These are phyloP conservation scores for Zoanthus sansibaricus DNA, from an alignment of 92 coral and sea anemone genomes.

Conservation along the genomic window DNA sequence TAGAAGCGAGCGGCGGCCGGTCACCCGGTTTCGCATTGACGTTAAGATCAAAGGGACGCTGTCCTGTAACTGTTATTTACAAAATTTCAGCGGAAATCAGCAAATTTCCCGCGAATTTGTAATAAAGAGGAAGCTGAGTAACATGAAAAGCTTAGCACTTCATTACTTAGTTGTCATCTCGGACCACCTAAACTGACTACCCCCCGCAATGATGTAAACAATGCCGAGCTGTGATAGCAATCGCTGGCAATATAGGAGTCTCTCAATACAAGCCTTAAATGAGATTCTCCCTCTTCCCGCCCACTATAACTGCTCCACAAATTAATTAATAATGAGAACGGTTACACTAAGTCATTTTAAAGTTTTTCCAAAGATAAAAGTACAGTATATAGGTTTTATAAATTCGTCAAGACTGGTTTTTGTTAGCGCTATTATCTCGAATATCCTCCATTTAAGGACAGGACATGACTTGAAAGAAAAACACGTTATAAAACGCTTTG, in stretches of 20 bases:
- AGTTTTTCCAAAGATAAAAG: background rate
- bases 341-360: constrained; percentile 45
- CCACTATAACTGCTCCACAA: constrained; percentile 55
- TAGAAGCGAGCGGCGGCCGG: constrained; percentile 3
- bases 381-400: background rate
- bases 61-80: constrained; percentile 57
- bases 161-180: constrained; percentile 73
- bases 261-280: constrained; percentile 80
- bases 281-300: constrained; percentile 72
- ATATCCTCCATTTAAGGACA: too few relatives aligned
- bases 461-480: constrained; percentile 2
- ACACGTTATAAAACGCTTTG: background rate
- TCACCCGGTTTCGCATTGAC: background rate
- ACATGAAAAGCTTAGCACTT: constrained; percentile 70
- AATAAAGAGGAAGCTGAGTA: constrained; percentile 58
- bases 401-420: background rate
- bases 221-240: constrained; percentile 62
- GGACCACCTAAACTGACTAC: constrained; percentile 61
- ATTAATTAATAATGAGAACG: constrained; percentile 70
- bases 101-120: constrained; percentile 62
- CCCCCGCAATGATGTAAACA: constrained; percentile 66
- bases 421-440: background rate
- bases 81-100: constrained; percentile 70
- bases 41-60: constrained; percentile 3
- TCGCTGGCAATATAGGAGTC: constrained; percentile 66